phyloP scores from a whole-genome alignment of 2,113 vertebrate species.

The Ictalurus punctatus region DNA sequence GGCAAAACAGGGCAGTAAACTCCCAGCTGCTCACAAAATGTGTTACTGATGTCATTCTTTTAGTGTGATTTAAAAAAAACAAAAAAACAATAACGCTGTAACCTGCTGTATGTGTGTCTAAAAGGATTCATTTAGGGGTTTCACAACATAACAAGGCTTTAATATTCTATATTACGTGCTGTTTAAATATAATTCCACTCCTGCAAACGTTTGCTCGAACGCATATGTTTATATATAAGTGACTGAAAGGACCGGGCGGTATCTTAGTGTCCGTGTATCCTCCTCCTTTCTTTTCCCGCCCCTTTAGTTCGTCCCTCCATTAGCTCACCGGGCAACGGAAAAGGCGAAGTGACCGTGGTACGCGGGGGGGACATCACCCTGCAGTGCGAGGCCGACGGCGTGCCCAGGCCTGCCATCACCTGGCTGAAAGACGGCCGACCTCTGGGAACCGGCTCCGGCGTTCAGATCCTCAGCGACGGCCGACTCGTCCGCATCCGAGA shows the following conservation, averaged over 20 bases:
- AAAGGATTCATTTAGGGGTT: not conserved
- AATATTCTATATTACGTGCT: too few relatives aligned
- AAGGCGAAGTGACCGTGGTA: constrained; percentile 70
- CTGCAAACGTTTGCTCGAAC: not conserved
- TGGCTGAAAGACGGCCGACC: constrained; percentile 91
- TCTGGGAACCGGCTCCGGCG: constrained; percentile 62
- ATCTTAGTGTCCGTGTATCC: not conserved
- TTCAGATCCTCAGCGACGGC: constrained; percentile 74
- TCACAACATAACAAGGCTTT: not conserved
- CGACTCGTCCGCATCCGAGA: constrained; percentile 77
- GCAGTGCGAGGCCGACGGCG: constrained; percentile 81
- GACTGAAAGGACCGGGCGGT: not conserved
- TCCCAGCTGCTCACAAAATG: not conserved
- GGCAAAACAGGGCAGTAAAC: not conserved
- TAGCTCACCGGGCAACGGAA: constrained; percentile 59
- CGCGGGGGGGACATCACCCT: constrained; percentile 79
- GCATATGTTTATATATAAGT: not conserved
- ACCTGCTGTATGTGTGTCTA: not conserved
- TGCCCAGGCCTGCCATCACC: constrained; percentile 79
- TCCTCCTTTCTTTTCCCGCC: constrained; percentile 41
- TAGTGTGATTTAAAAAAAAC: not conserved
- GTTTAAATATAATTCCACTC: not conserved
- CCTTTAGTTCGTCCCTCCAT: constrained; percentile 84
- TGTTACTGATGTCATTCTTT: not conserved
- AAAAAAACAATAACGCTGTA: not conserved